phyloP scores from a whole-genome alignment of 1,140 invertebrate genomes.

The Drepana arcuata region DNA sequence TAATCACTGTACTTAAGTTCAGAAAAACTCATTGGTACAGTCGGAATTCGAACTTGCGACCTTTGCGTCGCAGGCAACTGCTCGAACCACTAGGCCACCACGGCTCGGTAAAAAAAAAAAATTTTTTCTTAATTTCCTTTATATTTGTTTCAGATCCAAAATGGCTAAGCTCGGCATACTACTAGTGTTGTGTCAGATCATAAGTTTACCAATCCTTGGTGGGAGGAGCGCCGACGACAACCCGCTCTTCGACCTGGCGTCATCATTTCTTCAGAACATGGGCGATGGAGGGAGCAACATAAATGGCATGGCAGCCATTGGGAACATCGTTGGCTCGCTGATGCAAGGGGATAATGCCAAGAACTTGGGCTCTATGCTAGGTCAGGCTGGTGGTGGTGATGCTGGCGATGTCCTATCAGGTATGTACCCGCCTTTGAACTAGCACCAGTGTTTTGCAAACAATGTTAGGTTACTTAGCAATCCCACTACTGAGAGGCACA shows the following conservation, averaged over 20 bases:
- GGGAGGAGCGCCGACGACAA: conserved; percentile 53
- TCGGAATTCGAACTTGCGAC: too few relatives aligned
- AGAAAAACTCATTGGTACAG: too few relatives aligned
- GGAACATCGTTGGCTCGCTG: conserved; percentile 69
- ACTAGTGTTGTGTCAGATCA: conserved; percentile 26
- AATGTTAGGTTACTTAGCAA: neutral
- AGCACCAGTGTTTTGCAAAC: neutral
- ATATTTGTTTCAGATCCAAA: conserved; percentile 33
- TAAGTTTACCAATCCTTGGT: conserved; percentile 27
- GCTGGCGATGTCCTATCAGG: conserved; percentile 56
- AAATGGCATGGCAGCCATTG: conserved; percentile 51
- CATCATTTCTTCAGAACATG: conserved; percentile 72
- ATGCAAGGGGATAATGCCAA: conserved; percentile 73
- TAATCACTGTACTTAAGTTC: too few relatives aligned
- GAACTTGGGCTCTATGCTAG: conserved; percentile 47
- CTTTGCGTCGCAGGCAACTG: too few relatives aligned
- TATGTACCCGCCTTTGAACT: conserved; percentile 10
- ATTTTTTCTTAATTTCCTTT: neutral
- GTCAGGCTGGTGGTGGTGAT: conserved; percentile 33
- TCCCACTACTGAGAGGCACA: too few relatives aligned
- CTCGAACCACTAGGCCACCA: too few relatives aligned
- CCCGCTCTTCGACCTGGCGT: conserved; percentile 72
- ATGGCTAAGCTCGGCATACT: conserved; percentile 35
- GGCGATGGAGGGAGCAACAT: conserved; percentile 60
- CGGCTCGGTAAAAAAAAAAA: too few relatives aligned